Base-by-base conservation (phyloP, 2,797 vertebrate species). In the Rousettus madagascariensis region DNA sequence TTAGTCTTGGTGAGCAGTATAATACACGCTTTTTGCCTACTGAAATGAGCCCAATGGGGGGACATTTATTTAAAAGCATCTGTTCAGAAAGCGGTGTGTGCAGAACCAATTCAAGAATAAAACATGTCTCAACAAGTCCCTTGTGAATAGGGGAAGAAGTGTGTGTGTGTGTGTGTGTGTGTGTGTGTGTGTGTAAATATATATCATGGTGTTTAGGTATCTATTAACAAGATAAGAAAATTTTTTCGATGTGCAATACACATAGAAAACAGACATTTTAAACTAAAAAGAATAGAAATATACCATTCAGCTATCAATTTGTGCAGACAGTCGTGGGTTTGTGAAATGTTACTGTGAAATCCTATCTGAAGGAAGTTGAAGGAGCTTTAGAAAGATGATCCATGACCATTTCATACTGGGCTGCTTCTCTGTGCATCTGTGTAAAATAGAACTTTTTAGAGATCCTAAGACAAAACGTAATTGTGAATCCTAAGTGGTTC, bases 201-300 rank as follows among this genome's bases (percentile, higher is more conserved):
- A 15, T 75, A 55, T 74, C 87, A 20, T 38, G 20, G 7, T 59
- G 46, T 84, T 78, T 94, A 22, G 16, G 9, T 71, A 11, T 84
- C 19, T 68, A 2, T 53, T 72, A 36, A 2, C 1, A 74, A 82
- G 38, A 61, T 36, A 63, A 74, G n/a, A 88, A 69, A 59, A 43
- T 41, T 22, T 65, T 30, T 86, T 80, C 72, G 74, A 46, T 86
- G 38, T 86, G 38, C 13, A 93, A n/a, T 36, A 28, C 15, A 16
- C 13, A 30, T 92, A 51, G 77, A 78, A 95, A 89, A 83, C 36
- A 51, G 41, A 82, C 61, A 38, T 92, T 95, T 90, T 92, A 74
- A 36, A 89, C 57, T 63, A 43, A 90, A 33, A 79, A 43, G 12
- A 93, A 57, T 55, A 75, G 65, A 96, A 82, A 74, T 28, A 51